These are phyloP conservation scores for Drosophila acutilabella DNA, from an alignment of 2,888 invertebrate species.

Conservation along the genomic window DNA sequence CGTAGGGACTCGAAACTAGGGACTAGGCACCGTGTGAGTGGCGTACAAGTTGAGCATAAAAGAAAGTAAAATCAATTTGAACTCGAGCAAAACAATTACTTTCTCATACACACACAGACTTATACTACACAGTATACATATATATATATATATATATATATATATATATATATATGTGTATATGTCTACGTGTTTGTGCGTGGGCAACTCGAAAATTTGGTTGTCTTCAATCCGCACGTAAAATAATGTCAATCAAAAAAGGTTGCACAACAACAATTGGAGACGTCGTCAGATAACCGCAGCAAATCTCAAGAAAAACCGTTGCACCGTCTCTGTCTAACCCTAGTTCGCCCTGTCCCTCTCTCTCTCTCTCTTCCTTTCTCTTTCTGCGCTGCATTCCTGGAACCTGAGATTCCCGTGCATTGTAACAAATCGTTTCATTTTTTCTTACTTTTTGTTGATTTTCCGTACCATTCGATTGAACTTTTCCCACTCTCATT, in stretches of 20 bases:
- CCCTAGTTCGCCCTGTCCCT: neutral
- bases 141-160: neutral
- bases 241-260: slow-evolving; percentile 75
- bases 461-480: slow-evolving; percentile 48
- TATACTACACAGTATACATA: neutral
- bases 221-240: slow-evolving; percentile 70
- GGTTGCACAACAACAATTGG: slow-evolving; percentile 56
- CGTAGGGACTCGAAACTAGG: neutral
- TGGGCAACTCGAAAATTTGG: slow-evolving; percentile 57
- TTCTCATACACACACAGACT: slow-evolving; percentile 49
- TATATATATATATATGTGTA: neutral
- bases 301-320: slow-evolving; percentile 39
- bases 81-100: slow-evolving; percentile 78
- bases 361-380: neutral
- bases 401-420: slow-evolving; percentile 40
- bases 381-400: slow-evolving; percentile 43
- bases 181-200: slow-evolving; percentile 27
- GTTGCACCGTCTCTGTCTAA: slow-evolving; percentile 56
- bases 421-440: slow-evolving; percentile 46
- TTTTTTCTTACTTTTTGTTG: no score
- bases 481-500: slow-evolving; percentile 25
- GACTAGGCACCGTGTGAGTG: slow-evolving; percentile 33
- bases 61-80: slow-evolving; percentile 78
- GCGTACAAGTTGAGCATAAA: slow-evolving; percentile 50
- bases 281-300: slow-evolving; percentile 37